A percentile compares a stretch with the other conserved stretches of the same genome.
Evolutionary conservation across 2,797 vertebrate genomes (phyloP).

Genomic region (Chaetophractus vellerosus): DNA sequence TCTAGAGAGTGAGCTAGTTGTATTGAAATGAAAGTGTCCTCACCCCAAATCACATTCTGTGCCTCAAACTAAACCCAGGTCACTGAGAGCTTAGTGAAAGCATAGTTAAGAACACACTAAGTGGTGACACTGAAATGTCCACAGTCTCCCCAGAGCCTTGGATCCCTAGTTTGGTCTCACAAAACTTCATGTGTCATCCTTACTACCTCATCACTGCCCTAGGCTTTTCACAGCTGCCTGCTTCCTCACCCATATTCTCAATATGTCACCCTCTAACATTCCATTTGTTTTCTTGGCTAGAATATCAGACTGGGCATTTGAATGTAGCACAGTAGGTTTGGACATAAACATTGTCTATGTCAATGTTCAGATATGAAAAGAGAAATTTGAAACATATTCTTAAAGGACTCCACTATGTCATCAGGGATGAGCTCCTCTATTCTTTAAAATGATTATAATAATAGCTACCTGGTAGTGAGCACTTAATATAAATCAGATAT

Average conservation of each 20-base stretch:
- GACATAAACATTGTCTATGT: not conserved
- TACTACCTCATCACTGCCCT: not conserved
- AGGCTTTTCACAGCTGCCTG: not conserved
- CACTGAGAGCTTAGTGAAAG: not conserved
- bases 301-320: not conserved
- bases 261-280: not conserved
- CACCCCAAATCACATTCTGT: conserved; percentile 47
- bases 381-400: conserved; percentile 5
- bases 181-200: not conserved
- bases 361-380: conserved; percentile 5
- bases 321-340: not conserved
- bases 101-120: not conserved
- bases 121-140: not conserved
- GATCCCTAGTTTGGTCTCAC: not conserved
- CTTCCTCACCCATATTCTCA: not conserved
- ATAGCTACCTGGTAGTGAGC: not conserved
- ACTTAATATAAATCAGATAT: not conserved
- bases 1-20: conserved; percentile 64
- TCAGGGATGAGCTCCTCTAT: not conserved
- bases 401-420: not conserved
- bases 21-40: conserved; percentile 76
- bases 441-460: conserved; percentile 40
- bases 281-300: not conserved
- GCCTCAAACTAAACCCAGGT: conserved; percentile 56
- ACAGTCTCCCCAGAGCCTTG: not conserved